Conservation (phyloP, 2,113 vertebrate species). For the Otocyon megalotis region DNA sequence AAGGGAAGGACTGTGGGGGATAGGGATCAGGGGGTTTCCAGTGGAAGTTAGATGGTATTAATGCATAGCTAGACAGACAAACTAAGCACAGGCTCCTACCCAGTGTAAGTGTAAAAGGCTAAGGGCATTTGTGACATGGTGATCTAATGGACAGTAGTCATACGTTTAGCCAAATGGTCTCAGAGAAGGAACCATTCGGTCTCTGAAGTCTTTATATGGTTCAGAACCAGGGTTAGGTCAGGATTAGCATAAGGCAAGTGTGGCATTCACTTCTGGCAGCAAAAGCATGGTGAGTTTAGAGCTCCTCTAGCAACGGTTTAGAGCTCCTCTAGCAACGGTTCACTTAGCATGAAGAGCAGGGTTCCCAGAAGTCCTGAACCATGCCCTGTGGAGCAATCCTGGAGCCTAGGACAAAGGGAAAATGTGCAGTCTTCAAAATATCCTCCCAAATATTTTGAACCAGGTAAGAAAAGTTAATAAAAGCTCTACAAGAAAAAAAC, state of each 20-base stretch:
- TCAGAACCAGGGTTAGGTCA: background rate
- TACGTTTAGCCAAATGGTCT: background rate
- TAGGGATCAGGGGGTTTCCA: background rate
- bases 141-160: background rate
- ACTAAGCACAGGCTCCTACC: background rate
- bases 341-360: background rate
- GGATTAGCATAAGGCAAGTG: background rate
- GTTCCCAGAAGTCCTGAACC: background rate
- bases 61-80: background rate
- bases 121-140: background rate
- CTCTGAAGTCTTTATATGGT: background rate
- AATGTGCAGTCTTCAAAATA: background rate
- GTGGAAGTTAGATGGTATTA: background rate
- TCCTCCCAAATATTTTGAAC: background rate
- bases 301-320: no score
- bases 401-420: background rate
- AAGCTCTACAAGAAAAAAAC: background rate
- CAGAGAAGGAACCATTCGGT: background rate
- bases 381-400: background rate
- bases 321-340: background rate
- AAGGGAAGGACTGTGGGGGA: background rate
- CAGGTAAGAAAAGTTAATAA: slow-evolving; percentile 11
- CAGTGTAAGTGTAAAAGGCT: background rate
- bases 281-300: no score
- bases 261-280: background rate